A percentile compares a stretch with the other conserved stretches of the same genome.
These are phyloP conservation scores for Adineta ricciae DNA, from an alignment of 2,888 invertebrate species.

Conservation along the genomic window DNA sequence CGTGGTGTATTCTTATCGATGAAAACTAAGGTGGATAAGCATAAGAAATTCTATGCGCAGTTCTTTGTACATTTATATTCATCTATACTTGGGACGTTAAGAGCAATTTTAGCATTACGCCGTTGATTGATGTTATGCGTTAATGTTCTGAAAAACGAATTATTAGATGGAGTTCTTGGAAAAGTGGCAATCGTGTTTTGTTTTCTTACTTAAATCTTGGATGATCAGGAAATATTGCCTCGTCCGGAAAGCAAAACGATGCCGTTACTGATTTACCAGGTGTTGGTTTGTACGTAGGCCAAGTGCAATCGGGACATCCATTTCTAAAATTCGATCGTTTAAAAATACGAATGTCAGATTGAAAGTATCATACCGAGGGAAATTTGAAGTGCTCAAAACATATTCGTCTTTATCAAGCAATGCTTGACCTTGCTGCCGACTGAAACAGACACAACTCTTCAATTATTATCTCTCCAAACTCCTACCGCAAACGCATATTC, in stretches of 20 bases:
- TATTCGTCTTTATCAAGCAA: conserved; percentile 29
- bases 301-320: conserved; percentile 77
- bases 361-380: neutral
- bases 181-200: conserved; percentile 4
- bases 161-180: neutral
- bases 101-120: conserved; percentile 84
- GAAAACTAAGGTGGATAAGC: conserved; percentile 60
- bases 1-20: conserved; percentile 68
- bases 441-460: neutral
- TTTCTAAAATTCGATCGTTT: conserved; percentile 47
- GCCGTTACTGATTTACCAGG: neutral
- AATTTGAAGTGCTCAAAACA: conserved; percentile 25
- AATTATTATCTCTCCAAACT: neutral
- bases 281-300: conserved; percentile 57
- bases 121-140: conserved; percentile 81
- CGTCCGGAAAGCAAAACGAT: conserved; percentile 82
- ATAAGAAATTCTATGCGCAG: neutral
- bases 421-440: conserved; percentile 28
- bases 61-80: conserved; percentile 34
- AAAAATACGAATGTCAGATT: too few species aligned
- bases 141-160: conserved; percentile 58
- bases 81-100: conserved; percentile 86
- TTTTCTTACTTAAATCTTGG: conserved; percentile 66
- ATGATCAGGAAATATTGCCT: conserved; percentile 84
- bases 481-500: conserved; percentile 23